Conservation (phyloP, 2,888 invertebrate species). For the Meiosimyza platycephala region DNA sequence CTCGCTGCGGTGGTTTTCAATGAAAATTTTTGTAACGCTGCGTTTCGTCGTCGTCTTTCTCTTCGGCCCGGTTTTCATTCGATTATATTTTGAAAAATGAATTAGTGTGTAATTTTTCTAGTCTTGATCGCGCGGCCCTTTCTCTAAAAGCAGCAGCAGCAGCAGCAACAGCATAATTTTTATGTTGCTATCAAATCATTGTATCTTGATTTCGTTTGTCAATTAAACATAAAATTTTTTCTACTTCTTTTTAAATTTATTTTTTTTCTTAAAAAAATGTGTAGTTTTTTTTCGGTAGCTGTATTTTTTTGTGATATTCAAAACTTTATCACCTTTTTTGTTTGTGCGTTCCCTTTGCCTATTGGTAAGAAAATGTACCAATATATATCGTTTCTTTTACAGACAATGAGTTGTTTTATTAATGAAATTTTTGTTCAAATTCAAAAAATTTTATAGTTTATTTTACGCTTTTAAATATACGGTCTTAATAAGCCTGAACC, state of each 20-base stretch:
- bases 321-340: constrained; percentile 24
- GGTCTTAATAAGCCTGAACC: neutral
- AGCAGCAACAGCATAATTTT: neutral
- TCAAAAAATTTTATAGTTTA: constrained; percentile 6
- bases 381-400: too few species aligned
- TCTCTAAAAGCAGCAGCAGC: neutral
- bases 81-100: constrained; percentile 26
- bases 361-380: neutral
- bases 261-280: neutral
- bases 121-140: neutral
- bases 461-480: constrained; percentile 21
- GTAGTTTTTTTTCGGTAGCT: constrained; percentile 22
- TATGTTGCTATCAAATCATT: constrained; percentile 21
- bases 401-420: constrained; percentile 24
- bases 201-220: constrained; percentile 21
- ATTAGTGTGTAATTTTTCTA: constrained; percentile 31
- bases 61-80: neutral
- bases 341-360: constrained; percentile 11
- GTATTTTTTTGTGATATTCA: neutral
- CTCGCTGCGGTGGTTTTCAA: constrained; percentile 20
- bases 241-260: neutral
- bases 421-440: constrained; percentile 20
- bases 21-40: neutral
- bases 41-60: neutral
- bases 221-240: constrained; percentile 14